A percentile compares a stretch with the other conserved stretches of the same genome.
Conservation (phyloP, 2,113 vertebrate species). For the Haplotaxodon microlepis region DNA sequence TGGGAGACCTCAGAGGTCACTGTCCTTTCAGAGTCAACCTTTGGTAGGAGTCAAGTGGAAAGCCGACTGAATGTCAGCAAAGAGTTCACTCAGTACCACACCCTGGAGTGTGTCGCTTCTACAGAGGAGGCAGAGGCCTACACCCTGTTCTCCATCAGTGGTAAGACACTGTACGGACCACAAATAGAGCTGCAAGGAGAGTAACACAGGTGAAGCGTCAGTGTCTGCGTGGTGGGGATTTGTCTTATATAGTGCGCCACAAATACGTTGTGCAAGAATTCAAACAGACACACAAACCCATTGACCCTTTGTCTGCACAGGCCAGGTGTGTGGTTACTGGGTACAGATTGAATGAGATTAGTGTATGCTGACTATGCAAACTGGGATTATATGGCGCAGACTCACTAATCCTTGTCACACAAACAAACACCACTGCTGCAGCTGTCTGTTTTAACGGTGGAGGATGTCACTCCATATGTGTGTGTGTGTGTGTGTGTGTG, state of each 20-base stretch:
- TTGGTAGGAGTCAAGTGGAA: constrained; percentile 83
- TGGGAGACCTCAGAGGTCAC: constrained; percentile 72
- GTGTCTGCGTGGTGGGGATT: background rate
- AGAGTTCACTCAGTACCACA: constrained; percentile 75
- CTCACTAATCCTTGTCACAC: constrained; percentile 43
- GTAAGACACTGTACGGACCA: constrained; percentile 23
- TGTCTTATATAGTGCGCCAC: background rate
- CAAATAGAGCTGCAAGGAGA: background rate
- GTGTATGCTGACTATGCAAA: constrained; percentile 56
- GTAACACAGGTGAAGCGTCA: background rate
- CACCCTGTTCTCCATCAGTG: constrained; percentile 85
- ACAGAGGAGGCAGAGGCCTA: constrained; percentile 79
- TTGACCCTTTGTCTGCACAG: background rate
- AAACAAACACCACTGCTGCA: constrained; percentile 53
- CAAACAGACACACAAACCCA: background rate
- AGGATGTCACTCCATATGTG: background rate
- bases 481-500: background rate
- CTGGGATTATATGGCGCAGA: constrained; percentile 49
- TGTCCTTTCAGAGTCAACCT: constrained; percentile 71
- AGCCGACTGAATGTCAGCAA: constrained; percentile 82
- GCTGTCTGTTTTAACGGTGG: constrained; percentile 24
- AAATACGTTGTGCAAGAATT: background rate
- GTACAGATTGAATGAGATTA: constrained; percentile 64
- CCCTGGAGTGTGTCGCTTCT: constrained; percentile 86
- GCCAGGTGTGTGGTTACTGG: constrained; percentile 40